Base-by-base conservation (phyloP, 2,888 invertebrate genomes). In the Actias luna region DNA sequence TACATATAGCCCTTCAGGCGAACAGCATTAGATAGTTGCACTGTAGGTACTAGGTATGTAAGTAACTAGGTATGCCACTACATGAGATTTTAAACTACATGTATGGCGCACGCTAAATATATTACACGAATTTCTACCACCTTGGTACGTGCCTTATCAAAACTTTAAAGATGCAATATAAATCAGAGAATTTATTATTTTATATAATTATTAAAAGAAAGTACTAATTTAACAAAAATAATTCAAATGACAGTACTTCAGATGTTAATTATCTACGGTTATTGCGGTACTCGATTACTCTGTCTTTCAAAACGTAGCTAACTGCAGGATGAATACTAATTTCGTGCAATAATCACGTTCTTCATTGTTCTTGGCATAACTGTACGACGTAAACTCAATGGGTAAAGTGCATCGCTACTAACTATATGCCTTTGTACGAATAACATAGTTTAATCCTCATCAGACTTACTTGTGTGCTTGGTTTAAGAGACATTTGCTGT, bases 391-490 rank as follows among this genome's bases (percentile, higher is more conserved):
- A 35, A 36, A 59, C 18, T 59, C 52, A 63, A 42, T 52, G 27
- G 58, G 35, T 35, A 60, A 57, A 60, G 57, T 60, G 58, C 60
- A 60, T 50, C 36, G 59, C 62, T 66, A 63, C 68, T 70, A 73
- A 73, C 71, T 71, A 70, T 67, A 65, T 65, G 66, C 67, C n/a
- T 65, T 68, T 63, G 62, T 46, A 61, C 59, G 59, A 59, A 60
- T 63, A 69, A 68, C 69, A 65, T 18, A 39, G 55, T 57, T 57
- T 31, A 57, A 57, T 39, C 12, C 29, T 39, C 42, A 42, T 39
- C 39, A 59, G 29, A n/a, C 5, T 36, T 12, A 16, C 33, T 33
- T 60, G 55, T 61, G n/a, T 16, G 22, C 29, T 29, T n/a, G 5
- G 18, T 36, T 55, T 16, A 39, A 25, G 14, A 18, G 4, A 12